Percentiles rank a stretch among this genome's conserved stretches.
phyloP scores from a whole-genome alignment of 1,140 invertebrate species.

The Zophobas atratus region DNA sequence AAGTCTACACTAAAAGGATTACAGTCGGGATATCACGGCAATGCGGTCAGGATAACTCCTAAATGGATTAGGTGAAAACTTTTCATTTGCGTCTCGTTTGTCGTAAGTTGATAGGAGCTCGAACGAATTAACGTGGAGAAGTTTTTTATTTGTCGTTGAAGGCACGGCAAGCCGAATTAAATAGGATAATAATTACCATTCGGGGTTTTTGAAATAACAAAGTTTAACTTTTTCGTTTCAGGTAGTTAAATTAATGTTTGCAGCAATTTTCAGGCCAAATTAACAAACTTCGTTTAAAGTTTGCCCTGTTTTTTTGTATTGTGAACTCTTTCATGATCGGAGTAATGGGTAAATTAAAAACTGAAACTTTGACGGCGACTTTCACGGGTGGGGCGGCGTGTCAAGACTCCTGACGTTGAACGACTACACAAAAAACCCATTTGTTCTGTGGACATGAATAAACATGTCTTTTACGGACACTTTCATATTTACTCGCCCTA shows the following conservation, averaged over 20 bases:
- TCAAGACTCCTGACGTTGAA: too few species aligned
- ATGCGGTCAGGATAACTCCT: not conserved
- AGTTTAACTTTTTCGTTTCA: slow-evolving; percentile 4
- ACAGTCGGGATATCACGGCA: slow-evolving; percentile 29
- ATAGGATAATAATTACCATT: slow-evolving; percentile 12
- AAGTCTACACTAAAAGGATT: slow-evolving; percentile 25
- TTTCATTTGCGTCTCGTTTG: slow-evolving; percentile 14
- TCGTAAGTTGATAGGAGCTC: not conserved
- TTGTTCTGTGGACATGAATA: too few species aligned
- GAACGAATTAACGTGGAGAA: not conserved
- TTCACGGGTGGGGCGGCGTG: too few species aligned
- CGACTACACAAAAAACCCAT: too few species aligned
- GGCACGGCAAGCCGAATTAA: not conserved
- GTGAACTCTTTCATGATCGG: not conserved
- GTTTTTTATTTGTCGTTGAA: not conserved
- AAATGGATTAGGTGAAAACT: slow-evolving; percentile 1
- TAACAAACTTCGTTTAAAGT: not conserved
- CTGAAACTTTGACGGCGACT: not conserved
- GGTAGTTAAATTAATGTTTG: not conserved
- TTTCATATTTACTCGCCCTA: too few species aligned
- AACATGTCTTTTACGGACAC: too few species aligned
- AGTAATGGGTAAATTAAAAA: slow-evolving; percentile 8
- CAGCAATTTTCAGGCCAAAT: slow-evolving; percentile 1
- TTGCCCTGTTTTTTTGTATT: not conserved
- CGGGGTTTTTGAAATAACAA: not conserved